Conservation (phyloP, 2,113 vertebrate genomes). For the Reinhardtius hippoglossoides region DNA sequence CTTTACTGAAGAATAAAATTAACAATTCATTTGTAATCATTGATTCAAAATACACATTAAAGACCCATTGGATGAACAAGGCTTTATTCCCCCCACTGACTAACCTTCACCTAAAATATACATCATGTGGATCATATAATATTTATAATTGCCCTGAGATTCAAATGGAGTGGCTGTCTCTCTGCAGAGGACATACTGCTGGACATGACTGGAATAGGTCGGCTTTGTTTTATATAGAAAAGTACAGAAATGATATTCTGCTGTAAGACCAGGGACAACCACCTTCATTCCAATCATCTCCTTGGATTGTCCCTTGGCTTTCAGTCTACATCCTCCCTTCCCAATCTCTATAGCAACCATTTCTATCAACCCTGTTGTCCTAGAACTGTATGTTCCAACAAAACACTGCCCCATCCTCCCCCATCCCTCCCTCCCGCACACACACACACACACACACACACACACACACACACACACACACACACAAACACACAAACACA, state of each 20-base stretch:
- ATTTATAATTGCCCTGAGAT: conserved; percentile 50
- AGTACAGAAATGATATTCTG: conserved; percentile 1
- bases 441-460: conserved; percentile 19
- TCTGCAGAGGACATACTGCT: conserved; percentile 56
- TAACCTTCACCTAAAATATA: conserved; percentile 54
- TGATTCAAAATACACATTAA: conserved; percentile 17
- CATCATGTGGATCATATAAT: conserved; percentile 54
- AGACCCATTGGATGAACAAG: conserved; percentile 15
- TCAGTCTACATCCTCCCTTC: neutral
- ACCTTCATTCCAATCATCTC: conserved; percentile 61
- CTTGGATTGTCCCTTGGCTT: conserved; percentile 43
- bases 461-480: conserved; percentile 14
- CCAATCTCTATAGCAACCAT: conserved; percentile 15
- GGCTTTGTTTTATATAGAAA: neutral
- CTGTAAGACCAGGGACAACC: conserved; percentile 1
- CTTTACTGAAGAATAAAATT: conserved; percentile 15
- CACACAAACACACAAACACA: conserved; percentile 16
- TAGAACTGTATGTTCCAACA: neutral
- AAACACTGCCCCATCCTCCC: conserved; percentile 8
- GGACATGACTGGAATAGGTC: conserved; percentile 68
- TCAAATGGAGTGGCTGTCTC: conserved; percentile 41
- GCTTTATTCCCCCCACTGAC: conserved; percentile 36
- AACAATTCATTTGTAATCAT: conserved; percentile 35
- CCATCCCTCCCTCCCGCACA: neutral
- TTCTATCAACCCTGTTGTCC: neutral